Evolutionary conservation across 2,113 vertebrate genomes (phyloP).

Genomic region (Callocephalon fimbriatum): DNA sequence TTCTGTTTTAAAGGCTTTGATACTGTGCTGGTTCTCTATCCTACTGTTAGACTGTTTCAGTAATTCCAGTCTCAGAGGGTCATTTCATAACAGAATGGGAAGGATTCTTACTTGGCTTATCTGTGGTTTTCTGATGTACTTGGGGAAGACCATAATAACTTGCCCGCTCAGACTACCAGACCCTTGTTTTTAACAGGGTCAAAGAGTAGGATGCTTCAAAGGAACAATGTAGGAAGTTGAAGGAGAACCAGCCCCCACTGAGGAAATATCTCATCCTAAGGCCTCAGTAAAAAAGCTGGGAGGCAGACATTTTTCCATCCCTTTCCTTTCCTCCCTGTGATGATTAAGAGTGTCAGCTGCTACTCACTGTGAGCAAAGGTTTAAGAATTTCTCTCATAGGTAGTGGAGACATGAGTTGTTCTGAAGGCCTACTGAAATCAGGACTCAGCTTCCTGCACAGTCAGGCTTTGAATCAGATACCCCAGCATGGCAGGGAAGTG

Average conservation of each 20-base stretch:
- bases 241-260: background rate
- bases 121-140: background rate
- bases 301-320: background rate
- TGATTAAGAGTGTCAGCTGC: background rate
- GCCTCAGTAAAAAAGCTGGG: background rate
- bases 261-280: background rate
- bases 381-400: background rate
- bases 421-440: background rate
- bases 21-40: background rate
- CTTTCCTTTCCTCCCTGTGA: background rate
- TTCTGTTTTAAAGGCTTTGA: conserved; percentile 52
- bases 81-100: background rate
- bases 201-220: background rate
- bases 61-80: background rate
- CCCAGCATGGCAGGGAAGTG: background rate
- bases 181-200: background rate
- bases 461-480: background rate
- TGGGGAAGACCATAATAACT: background rate
- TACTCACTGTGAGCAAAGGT: conserved; percentile 4
- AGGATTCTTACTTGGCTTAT: background rate
- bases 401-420: background rate
- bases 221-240: background rate
- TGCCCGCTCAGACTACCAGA: background rate
- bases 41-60: conserved; percentile 3
- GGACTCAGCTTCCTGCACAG: background rate